These are phyloP conservation scores for Glossophaga mutica DNA, from an alignment of 2,797 vertebrate genomes.

Conservation along the genomic window DNA sequence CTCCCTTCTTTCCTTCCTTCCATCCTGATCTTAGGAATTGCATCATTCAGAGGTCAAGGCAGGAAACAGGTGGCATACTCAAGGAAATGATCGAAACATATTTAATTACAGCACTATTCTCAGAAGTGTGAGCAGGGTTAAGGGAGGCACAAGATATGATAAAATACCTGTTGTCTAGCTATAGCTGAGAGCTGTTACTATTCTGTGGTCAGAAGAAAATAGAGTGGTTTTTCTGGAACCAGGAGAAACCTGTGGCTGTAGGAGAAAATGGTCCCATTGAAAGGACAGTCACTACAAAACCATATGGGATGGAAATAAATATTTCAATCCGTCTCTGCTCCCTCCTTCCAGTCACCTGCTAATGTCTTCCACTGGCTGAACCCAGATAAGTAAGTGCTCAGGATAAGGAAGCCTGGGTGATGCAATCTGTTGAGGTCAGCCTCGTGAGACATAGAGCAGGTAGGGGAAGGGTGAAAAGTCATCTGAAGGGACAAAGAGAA, in stretches of 20 bases:
- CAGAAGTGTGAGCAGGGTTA: neutral
- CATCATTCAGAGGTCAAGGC: neutral
- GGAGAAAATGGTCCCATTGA: neutral
- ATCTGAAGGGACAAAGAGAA: neutral
- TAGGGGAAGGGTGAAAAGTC: neutral
- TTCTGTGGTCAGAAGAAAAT: neutral
- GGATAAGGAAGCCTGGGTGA: neutral
- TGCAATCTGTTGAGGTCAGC: neutral
- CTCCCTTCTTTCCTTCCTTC: neutral
- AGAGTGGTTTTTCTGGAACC: neutral
- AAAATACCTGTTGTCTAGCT: neutral
- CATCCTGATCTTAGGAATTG: neutral
- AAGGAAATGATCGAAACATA: neutral
- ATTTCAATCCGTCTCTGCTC: neutral
- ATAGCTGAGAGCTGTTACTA: neutral
- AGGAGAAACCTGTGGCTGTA: neutral
- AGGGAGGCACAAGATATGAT: neutral
- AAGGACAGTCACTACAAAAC: neutral
- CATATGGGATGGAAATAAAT: neutral
- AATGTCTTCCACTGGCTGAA: neutral
- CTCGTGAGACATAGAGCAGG: too few relatives aligned
- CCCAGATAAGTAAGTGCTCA: neutral
- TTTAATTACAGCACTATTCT: neutral
- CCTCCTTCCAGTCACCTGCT: neutral
- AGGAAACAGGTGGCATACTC: neutral